A percentile compares a stretch with the other conserved stretches of the same genome.
Evolutionary conservation across 2,797 vertebrate species (phyloP).

Genomic region (Myotis daubentonii): DNA sequence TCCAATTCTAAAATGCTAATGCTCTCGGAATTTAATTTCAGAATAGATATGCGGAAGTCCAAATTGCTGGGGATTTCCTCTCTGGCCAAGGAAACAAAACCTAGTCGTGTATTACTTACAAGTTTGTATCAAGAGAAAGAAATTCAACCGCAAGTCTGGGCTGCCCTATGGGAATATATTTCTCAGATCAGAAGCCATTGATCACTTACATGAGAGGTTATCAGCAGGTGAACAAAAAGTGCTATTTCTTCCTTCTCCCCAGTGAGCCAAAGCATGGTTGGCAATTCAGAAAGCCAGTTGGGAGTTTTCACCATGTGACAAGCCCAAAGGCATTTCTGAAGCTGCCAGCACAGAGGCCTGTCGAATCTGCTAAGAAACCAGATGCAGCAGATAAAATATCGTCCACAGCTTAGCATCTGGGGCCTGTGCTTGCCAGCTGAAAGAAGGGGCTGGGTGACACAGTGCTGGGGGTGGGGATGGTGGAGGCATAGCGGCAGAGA

Average conservation of each 20-base stretch:
- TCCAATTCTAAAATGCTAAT: constrained; percentile 47
- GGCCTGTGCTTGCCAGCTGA: constrained; percentile 74
- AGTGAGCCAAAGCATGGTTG: constrained; percentile 9
- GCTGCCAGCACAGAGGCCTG: constrained; percentile 76
- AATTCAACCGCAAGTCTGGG: not conserved
- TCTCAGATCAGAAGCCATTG: not conserved
- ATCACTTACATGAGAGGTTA: constrained; percentile 23
- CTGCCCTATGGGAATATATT: not conserved
- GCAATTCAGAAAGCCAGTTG: constrained; percentile 65
- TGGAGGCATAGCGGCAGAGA: constrained; percentile 28
- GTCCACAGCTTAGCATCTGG: constrained; percentile 81
- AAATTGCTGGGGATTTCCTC: constrained; percentile 48
- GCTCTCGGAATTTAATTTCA: constrained; percentile 57
- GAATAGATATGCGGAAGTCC: not conserved
- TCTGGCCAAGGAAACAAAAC: not conserved
- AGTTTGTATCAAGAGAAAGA: not conserved
- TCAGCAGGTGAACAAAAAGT: not conserved
- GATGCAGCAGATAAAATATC: constrained; percentile 76
- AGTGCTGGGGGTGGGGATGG: not conserved
- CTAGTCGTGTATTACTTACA: not conserved
- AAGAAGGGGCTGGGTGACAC: constrained; percentile 59
- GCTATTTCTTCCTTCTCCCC: not conserved
- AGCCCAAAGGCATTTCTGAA: constrained; percentile 74
- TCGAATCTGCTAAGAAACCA: constrained; percentile 75
- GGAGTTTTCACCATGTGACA: constrained; percentile 70